These are phyloP conservation scores for Dyspetes luteomarginatus DNA, from an alignment of 2,888 invertebrate species.

Conservation along the genomic window DNA sequence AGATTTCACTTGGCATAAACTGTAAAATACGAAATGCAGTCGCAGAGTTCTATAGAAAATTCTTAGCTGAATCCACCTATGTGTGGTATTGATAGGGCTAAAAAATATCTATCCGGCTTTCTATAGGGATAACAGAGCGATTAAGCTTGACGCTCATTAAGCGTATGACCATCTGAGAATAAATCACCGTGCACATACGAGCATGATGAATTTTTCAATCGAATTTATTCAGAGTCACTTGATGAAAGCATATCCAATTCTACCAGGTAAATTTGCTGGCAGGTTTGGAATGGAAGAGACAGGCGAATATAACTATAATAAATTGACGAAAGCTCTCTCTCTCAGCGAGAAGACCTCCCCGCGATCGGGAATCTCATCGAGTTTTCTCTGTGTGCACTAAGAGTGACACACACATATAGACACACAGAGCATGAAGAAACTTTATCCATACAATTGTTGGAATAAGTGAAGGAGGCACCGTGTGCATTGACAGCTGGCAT, in stretches of 20 bases:
- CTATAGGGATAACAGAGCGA: background rate
- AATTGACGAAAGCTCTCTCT: slow-evolving; percentile 50
- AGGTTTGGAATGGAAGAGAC: slow-evolving; percentile 4
- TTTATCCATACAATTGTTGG: slow-evolving; percentile 39
- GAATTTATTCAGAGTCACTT: background rate
- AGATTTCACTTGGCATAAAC: too few relatives aligned
- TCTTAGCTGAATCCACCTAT: too few relatives aligned
- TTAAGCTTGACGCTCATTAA: background rate
- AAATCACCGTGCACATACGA: background rate
- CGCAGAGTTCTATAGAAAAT: too few relatives aligned
- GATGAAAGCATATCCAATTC: slow-evolving; percentile 26
- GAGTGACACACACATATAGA: slow-evolving; percentile 32
- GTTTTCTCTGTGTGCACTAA: slow-evolving; percentile 35
- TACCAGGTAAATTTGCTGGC: slow-evolving; percentile 4
- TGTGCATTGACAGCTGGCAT: slow-evolving; percentile 60
- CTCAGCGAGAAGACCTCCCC: slow-evolving; percentile 35
- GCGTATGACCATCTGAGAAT: background rate
- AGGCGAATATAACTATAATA: slow-evolving; percentile 43
- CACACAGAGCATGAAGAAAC: slow-evolving; percentile 22
- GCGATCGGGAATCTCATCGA: slow-evolving; percentile 74
- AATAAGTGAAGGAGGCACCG: slow-evolving; percentile 37
- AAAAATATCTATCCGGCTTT: background rate
- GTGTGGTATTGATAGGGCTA: too few relatives aligned
- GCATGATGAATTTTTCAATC: background rate
- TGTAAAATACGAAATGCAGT: too few relatives aligned